Percentiles rank a stretch among this genome's conserved stretches.
These are phyloP conservation scores for Lasioglossum villosulum DNA, from an alignment of 2,888 invertebrate species.

Conservation along the genomic window DNA sequence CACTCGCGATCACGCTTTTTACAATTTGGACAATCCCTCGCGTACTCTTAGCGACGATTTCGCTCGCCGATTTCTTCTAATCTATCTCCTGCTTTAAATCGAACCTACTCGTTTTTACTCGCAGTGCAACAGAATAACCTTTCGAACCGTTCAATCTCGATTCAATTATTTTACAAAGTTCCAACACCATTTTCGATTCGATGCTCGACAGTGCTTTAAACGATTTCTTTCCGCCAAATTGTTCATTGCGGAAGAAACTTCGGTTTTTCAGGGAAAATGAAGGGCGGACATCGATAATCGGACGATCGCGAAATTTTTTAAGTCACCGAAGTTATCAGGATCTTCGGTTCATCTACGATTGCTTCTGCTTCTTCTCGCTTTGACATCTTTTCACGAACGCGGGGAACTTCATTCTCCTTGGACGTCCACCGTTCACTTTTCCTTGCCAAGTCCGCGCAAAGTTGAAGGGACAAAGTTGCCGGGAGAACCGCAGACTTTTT, in stretches of 20 bases:
- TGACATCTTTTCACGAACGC: slow-evolving; percentile 20
- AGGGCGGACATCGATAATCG: neutral
- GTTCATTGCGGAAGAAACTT: neutral
- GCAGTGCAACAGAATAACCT: too few species aligned
- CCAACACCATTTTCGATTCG: neutral
- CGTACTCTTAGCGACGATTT: slow-evolving; percentile 22
- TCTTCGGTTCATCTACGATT: neutral
- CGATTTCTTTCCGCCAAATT: neutral
- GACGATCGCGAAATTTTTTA: neutral
- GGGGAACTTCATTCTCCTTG: neutral
- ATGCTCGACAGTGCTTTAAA: neutral
- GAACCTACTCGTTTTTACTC: neutral
- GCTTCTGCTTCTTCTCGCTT: slow-evolving; percentile 19
- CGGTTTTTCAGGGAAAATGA: neutral
- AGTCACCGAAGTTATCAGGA: neutral
- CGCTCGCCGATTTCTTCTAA: slow-evolving; percentile 11
- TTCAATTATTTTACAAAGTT: neutral
- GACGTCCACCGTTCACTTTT: slow-evolving; percentile 9
- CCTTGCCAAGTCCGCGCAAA: slow-evolving; percentile 13
- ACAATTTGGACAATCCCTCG: neutral
- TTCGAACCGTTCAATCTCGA: neutral
- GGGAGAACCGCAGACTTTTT: slow-evolving; percentile 1
- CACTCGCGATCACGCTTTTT: slow-evolving; percentile 15
- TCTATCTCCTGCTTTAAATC: neutral
- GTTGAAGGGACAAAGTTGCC: slow-evolving; percentile 23